These are phyloP conservation scores for Sparidentex hasta DNA, from an alignment of 2,797 vertebrate species.

Conservation along the genomic window DNA sequence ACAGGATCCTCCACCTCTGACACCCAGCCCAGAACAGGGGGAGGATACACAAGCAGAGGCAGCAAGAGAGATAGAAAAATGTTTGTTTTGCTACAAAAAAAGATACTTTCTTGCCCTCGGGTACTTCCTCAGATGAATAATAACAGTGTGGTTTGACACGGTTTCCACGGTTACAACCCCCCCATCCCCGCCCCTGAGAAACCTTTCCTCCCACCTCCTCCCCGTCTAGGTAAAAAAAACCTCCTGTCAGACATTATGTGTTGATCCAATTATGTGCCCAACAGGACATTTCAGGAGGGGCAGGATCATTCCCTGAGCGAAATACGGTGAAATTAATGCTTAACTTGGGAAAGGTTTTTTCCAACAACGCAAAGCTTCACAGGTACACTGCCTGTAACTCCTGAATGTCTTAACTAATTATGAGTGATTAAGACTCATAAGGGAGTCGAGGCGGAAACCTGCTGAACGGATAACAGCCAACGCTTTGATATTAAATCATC, in stretches of 20 bases:
- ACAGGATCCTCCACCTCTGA: constrained; percentile 45
- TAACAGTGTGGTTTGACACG: constrained; percentile 68
- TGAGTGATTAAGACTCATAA: constrained; percentile 83
- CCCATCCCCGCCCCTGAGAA: constrained; percentile 40
- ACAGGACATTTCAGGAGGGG: constrained; percentile 77
- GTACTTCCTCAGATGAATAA: constrained; percentile 68
- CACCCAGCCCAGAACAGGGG: constrained; percentile 29
- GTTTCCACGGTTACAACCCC: constrained; percentile 74
- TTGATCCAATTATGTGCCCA: constrained; percentile 83
- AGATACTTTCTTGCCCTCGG: constrained; percentile 52
- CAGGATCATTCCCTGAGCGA: constrained; percentile 77
- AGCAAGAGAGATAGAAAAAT: constrained; percentile 34
- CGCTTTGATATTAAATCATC: constrained; percentile 81
- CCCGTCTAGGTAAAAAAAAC: constrained; percentile 60
- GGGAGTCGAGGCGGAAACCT: constrained; percentile 77
- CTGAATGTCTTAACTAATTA: constrained; percentile 84
- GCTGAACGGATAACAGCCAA: constrained; percentile 76
- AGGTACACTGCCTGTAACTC: constrained; percentile 72
- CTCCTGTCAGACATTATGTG: constrained; percentile 80
- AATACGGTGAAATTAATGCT: constrained; percentile 81
- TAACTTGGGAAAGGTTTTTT: constrained; percentile 78
- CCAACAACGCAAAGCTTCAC: constrained; percentile 73
- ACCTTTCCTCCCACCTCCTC: constrained; percentile 62
- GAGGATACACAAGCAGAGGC: constrained; percentile 21
- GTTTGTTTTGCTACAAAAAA: constrained; percentile 66